These are phyloP conservation scores for Cavia porcellus DNA, from an alignment of 2,113 vertebrate species.

Conservation along the genomic window DNA sequence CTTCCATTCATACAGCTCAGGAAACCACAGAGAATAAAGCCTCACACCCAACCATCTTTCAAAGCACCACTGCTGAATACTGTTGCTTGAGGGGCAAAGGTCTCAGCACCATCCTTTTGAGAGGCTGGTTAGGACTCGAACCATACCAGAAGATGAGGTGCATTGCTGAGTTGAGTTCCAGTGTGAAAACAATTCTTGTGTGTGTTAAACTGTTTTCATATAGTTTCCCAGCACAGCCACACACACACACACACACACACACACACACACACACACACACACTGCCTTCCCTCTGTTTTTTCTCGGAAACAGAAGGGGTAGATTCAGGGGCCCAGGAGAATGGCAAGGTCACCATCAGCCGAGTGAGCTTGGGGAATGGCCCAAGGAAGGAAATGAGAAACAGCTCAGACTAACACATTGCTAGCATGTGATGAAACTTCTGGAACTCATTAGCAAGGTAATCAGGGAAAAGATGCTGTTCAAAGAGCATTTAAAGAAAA, in stretches of 20 bases:
- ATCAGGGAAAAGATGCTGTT: not conserved
- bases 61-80: not conserved
- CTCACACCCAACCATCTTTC: not conserved
- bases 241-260: too few relatives aligned
- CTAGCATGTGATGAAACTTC: not conserved
- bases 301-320: not conserved
- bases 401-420: not conserved
- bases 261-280: too few relatives aligned
- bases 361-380: fast-evolving
- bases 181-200: fast-evolving
- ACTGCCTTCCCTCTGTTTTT: not conserved
- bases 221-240: not conserved
- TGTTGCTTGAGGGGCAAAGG: not conserved
- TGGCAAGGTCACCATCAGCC: fast-evolving
- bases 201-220: not conserved
- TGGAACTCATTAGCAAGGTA: too few relatives aligned
- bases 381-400: fast-evolving
- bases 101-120: not conserved
- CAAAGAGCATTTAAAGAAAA: not conserved
- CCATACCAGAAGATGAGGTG: too few relatives aligned
- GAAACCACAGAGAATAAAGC: not conserved
- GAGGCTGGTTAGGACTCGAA: not conserved
- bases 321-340: too few relatives aligned
- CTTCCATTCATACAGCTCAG: not conserved
- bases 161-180: not conserved